Evolutionary conservation across 2,888 invertebrate genomes (phyloP).

Genomic region (Sesia apiformis): DNA sequence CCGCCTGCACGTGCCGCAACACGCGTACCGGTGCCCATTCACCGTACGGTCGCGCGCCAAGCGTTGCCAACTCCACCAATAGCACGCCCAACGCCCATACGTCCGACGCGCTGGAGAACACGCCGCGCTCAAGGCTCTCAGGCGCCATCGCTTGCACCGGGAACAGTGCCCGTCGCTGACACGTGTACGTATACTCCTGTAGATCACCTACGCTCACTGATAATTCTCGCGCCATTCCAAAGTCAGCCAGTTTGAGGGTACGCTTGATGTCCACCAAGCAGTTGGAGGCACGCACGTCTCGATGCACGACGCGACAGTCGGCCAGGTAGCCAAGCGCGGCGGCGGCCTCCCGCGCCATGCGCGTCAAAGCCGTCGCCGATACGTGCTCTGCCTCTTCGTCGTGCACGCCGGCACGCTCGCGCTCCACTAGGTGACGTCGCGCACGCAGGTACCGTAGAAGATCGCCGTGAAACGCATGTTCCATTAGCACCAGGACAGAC

Average conservation of each 20-base stretch:
- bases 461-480: constrained; percentile 93
- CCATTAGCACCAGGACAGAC: constrained; percentile 91
- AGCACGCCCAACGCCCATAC: constrained; percentile 92
- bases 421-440: constrained; percentile 83
- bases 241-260: constrained; percentile 86
- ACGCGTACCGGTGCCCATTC: constrained; percentile 72
- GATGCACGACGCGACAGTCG: constrained; percentile 85
- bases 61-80: constrained; percentile 87
- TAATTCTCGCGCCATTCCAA: constrained; percentile 89
- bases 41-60: constrained; percentile 90
- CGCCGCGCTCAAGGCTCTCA: constrained; percentile 84
- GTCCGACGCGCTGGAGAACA: constrained; percentile 88
- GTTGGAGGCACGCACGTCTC: constrained; percentile 87
- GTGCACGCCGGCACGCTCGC: constrained; percentile 52
- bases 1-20: constrained; percentile 76
- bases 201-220: constrained; percentile 73
- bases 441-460: constrained; percentile 83
- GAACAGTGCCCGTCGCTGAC: constrained; percentile 86
- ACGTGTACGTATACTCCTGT: constrained; percentile 79
- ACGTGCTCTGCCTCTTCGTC: constrained; percentile 16
- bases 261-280: constrained; percentile 83
- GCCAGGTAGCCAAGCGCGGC: constrained; percentile 86
- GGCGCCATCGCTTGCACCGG: constrained; percentile 84
- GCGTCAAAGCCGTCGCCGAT: constrained; percentile 78
- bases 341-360: constrained; percentile 86